phyloP scores from a whole-genome alignment of 2,113 vertebrate species.

The Phainopepla nitens region DNA sequence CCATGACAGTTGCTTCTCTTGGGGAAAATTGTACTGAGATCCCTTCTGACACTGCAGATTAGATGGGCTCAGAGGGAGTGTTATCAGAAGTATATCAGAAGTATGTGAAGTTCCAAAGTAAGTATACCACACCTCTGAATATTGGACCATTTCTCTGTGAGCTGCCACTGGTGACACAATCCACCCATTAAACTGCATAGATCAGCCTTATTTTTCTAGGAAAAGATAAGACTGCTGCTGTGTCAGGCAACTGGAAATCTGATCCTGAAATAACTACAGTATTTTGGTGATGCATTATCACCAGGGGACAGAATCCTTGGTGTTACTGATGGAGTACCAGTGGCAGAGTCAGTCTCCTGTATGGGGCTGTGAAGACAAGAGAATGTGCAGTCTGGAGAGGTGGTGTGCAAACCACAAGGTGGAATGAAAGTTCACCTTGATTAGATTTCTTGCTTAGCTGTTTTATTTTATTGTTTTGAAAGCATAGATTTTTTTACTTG shows the following conservation, averaged over 20 bases:
- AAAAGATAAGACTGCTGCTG: background rate
- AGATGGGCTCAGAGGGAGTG: background rate
- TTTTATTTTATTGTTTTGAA: background rate
- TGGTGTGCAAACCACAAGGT: background rate
- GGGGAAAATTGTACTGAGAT: background rate
- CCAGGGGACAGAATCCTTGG: background rate
- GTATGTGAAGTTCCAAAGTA: background rate
- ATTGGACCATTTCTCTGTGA: background rate
- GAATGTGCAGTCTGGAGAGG: background rate
- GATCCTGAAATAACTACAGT: background rate
- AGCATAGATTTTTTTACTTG: background rate
- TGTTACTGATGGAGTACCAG: background rate
- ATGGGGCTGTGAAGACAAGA: background rate
- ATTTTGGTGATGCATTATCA: background rate
- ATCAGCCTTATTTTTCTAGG: background rate
- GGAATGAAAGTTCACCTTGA: background rate
- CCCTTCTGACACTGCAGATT: background rate
- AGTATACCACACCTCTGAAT: background rate
- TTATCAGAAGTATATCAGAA: background rate
- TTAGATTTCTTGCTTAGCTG: background rate
- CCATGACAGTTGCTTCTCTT: background rate
- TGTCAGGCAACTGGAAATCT: background rate
- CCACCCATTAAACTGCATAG: background rate
- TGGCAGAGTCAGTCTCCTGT: background rate
- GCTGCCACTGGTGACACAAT: background rate